A percentile compares a stretch with the other conserved stretches of the same genome.
phyloP scores from a whole-genome alignment of 2,888 invertebrate genomes.

The Choristoneura rosaceana region DNA sequence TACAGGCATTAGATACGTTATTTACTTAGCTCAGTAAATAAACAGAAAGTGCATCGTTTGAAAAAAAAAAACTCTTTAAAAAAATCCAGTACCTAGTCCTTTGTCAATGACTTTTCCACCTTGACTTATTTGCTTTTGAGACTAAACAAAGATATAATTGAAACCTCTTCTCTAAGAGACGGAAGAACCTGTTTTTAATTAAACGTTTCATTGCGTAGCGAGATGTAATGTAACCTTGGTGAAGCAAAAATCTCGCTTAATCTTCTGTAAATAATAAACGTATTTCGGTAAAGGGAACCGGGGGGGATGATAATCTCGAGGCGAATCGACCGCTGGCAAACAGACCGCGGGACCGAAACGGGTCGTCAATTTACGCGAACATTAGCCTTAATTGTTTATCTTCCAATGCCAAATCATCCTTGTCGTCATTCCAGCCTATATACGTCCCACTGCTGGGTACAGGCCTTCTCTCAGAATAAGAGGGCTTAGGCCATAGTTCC shows the following conservation, averaged over 20 bases:
- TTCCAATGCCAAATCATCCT: constrained; percentile 6
- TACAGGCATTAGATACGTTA: too few relatives aligned
- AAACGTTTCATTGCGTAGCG: constrained; percentile 7
- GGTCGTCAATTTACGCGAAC: constrained; percentile 1
- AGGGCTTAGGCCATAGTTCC: too few relatives aligned
- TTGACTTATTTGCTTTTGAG: background rate
- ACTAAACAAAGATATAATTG: constrained; percentile 15
- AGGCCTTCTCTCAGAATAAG: too few relatives aligned
- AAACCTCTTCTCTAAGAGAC: background rate
- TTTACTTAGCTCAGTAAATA: background rate
- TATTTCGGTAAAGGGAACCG: background rate
- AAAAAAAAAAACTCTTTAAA: too few relatives aligned
- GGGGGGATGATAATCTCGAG: constrained; percentile 5
- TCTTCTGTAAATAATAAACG: constrained; percentile 10
- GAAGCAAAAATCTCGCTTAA: constrained; percentile 9
- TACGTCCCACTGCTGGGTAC: too few relatives aligned
- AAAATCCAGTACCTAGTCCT: background rate
- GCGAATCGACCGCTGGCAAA: background rate
- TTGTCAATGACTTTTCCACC: background rate
- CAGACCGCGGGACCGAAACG: background rate
- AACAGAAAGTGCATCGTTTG: background rate
- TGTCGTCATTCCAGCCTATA: too few relatives aligned
- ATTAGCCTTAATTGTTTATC: constrained; percentile 27
- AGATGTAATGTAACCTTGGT: background rate
- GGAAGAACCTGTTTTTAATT: constrained; percentile 14